These are phyloP conservation scores for Junonia oenone DNA, from an alignment of 2,888 invertebrate species.

Conservation along the genomic window DNA sequence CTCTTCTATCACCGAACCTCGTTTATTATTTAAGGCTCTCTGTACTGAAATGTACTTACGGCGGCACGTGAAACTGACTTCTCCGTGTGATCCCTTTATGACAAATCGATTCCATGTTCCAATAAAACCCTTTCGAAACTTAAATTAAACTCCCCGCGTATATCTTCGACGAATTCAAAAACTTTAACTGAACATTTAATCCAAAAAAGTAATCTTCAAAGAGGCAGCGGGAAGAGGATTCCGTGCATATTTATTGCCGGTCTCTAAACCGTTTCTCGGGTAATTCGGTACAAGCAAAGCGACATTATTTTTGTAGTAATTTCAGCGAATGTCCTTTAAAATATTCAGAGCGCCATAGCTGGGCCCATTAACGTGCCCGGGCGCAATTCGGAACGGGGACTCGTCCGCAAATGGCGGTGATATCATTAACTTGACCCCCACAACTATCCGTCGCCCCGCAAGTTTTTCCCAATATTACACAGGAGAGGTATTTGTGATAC, in stretches of 20 bases:
- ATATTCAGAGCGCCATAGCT: slow-evolving; percentile 76
- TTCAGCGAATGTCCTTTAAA: slow-evolving; percentile 78
- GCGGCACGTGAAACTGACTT: slow-evolving; percentile 53
- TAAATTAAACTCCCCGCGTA: neutral
- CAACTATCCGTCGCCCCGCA: slow-evolving; percentile 67
- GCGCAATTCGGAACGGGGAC: slow-evolving; percentile 70
- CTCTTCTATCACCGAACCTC: slow-evolving; percentile 61
- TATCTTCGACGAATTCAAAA: slow-evolving; percentile 25
- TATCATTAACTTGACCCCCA: slow-evolving; percentile 77
- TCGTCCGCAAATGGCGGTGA: slow-evolving; percentile 75
- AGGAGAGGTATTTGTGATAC: slow-evolving; percentile 57
- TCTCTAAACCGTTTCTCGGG: slow-evolving; percentile 73
- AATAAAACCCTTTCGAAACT: neutral
- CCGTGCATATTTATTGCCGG: slow-evolving; percentile 72
- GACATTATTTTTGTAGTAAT: slow-evolving; percentile 79
- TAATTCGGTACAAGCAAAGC: slow-evolving; percentile 75
- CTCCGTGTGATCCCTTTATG: slow-evolving; percentile 45
- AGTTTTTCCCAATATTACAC: slow-evolving; percentile 75
- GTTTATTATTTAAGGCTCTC: slow-evolving; percentile 67
- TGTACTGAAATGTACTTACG: slow-evolving; percentile 52
- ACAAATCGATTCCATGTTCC: slow-evolving; percentile 37
- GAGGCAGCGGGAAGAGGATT: slow-evolving; percentile 69
- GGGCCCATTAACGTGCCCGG: slow-evolving; percentile 74
- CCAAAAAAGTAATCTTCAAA: slow-evolving; percentile 68
- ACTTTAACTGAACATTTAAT: slow-evolving; percentile 56